Evolutionary conservation across 2,888 invertebrate genomes (phyloP), one percentile per base, ranked within the genome.

Genomic region (Dione juno): DNA sequence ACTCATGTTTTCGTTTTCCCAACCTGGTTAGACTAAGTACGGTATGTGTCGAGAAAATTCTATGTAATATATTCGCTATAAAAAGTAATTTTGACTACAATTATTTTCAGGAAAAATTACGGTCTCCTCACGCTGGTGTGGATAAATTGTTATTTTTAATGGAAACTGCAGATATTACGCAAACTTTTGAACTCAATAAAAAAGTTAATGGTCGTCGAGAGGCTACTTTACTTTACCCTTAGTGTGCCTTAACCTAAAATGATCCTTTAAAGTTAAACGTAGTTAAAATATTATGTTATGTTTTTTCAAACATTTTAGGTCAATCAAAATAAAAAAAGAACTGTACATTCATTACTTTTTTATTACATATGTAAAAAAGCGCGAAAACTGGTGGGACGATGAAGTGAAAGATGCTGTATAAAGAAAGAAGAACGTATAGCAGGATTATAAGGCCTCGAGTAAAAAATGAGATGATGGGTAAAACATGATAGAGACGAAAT

Each of bases 131-230:
- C 21, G 28, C 21, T 5, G 45, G 14, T 28, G 45, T 61, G 14
- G 40, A 50, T 40, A 35, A 16, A 14, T 37, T 64, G 50, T 37
- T 50, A 63, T 50, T 64, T 64, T 64, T 50, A 50, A 64, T 40
- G 50, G 48, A 50, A 63, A 50, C 37, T 64, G 64, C 19, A 50
- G 40, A 64, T 64, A 64, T 64, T 52, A 52, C 43, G 45, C 19
- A 52, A 64, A 64, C 64, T 50, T 50, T 64, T 64, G 41, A 68
- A 68, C 61, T 68, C 61, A 53, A 66, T 64, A 64, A 67, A 67
- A 63, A 67, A 67, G 57, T 41, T 50, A 71, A 70, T 67, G 35
- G 67, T 19, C 57, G 63, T 8, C 70, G 14, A 41, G 67, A 64
- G 70, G 57, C 54, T 64, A 71, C 61, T 71, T 57, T 48, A 45